Evolutionary conservation across 2,888 invertebrate species (phyloP).

Genomic region (Brachypalpus laphriformis): DNA sequence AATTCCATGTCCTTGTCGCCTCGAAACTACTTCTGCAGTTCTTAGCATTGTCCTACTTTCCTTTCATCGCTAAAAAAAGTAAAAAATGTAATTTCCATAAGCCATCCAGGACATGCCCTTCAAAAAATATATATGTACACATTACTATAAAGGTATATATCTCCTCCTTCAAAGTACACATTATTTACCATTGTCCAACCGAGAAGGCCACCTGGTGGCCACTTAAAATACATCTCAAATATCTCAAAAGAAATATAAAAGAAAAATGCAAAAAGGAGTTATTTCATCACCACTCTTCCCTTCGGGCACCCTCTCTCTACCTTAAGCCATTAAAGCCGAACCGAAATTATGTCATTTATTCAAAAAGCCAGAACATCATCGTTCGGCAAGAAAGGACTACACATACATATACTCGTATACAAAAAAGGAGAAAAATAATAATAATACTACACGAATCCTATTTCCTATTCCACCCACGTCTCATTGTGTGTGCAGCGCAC

Average conservation of each 20-base stretch:
- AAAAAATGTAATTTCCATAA: slow-evolving; percentile 20
- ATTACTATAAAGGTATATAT: neutral
- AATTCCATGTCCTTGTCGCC: no score
- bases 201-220: slow-evolving; percentile 57
- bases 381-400: slow-evolving; percentile 19
- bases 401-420: neutral
- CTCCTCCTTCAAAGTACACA: neutral
- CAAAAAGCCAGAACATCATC: slow-evolving; percentile 38
- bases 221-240: slow-evolving; percentile 49
- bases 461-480: slow-evolving; percentile 67
- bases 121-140: slow-evolving; percentile 1
- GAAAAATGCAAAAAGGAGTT: slow-evolving; percentile 60
- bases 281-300: slow-evolving; percentile 13
- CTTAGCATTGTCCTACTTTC: no score
- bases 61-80: neutral
- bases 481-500: slow-evolving; percentile 48
- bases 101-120: slow-evolving; percentile 11
- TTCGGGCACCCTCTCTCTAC: slow-evolving; percentile 19
- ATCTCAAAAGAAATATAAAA: slow-evolving; percentile 16
- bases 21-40: no score
- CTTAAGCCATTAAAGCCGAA: slow-evolving; percentile 56
- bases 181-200: slow-evolving; percentile 36
- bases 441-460: slow-evolving; percentile 53
- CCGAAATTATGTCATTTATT: slow-evolving; percentile 69
- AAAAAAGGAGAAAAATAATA: slow-evolving; percentile 13